Base-by-base conservation (phyloP, 2,888 invertebrate species). In the Epirrhoe tristata region DNA sequence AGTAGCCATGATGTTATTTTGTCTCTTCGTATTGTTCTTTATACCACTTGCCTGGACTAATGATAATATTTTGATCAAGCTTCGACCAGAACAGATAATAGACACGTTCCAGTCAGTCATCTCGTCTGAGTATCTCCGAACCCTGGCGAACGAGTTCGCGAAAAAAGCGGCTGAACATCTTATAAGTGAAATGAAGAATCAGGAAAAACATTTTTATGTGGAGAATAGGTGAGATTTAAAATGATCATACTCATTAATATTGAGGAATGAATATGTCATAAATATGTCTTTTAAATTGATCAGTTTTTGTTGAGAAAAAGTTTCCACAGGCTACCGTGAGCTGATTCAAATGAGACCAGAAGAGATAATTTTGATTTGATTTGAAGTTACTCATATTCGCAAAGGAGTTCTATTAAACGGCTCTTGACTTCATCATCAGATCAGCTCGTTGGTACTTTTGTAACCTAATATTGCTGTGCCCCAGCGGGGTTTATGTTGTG, bases 121-220 rank as follows among this genome's bases (percentile, higher is more conserved):
- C 0, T 77, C 80, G 0, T 77, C 82, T 2, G 77, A 81, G 8
- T 84, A 83, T 63, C 70, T 86, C 0, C 74, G 76, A 54, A 61
- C 72, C 14, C 63, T 87, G 16, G 84, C 83, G 0, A 78, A 81
- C 51, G 74, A 81, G 0, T 82, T 87, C 36, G 84, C 84, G 0
- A 59, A 74, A 6, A 82, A 80, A 57, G 81, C 84, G 0, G 83
- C 84, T 0, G 63, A 79, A 32, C 75, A 79, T 64, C 80, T 84
- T 17, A 67, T 86, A n/a, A 66, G 72, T 3, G 80, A 80, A 72
- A 77, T 85, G 36, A 77, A 73, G 54, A 76, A 73, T 24, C 79
- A 78, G 32, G 71, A 79, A 10, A 63, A 69, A 36, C 6, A 24
- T 2, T 31, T 55, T 10, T 6, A 12, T 39, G 3, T 66, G 46